These are phyloP conservation scores for Drosophila seguyi DNA, from an alignment of 1,140 invertebrate species.

Conservation along the genomic window DNA sequence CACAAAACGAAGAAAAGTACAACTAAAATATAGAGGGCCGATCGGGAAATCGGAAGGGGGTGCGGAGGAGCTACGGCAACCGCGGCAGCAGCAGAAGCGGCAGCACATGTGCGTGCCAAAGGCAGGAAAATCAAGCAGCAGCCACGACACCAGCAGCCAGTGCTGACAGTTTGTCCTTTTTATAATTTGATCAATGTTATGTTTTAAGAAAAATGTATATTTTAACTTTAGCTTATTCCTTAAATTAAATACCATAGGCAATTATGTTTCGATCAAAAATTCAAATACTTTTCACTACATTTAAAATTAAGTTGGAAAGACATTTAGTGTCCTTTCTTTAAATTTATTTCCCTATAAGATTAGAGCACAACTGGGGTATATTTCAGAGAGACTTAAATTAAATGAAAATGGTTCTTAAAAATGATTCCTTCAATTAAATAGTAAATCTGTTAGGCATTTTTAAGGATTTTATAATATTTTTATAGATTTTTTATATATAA, in stretches of 20 bases:
- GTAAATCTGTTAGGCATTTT: no score
- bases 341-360: no score
- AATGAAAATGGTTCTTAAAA: no score
- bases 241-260: neutral
- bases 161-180: conserved; percentile 6
- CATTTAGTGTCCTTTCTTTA: no score
- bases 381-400: no score
- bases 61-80: neutral
- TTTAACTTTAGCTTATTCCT: neutral
- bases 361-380: no score
- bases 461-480: no score
- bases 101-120: conserved; percentile 71
- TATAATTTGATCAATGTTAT: neutral
- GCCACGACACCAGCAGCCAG: conserved; percentile 8
- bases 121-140: conserved; percentile 48
- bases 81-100: conserved; percentile 19
- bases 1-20: conserved; percentile 34
- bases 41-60: conserved; percentile 26
- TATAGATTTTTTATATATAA: neutral
- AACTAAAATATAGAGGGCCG: conserved; percentile 34
- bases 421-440: no score
- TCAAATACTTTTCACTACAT: no score
- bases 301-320: no score
- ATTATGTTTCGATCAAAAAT: no score
- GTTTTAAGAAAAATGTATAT: neutral